Conservation (phyloP, 2,888 invertebrate species). For the Eledone cirrhosa region DNA sequence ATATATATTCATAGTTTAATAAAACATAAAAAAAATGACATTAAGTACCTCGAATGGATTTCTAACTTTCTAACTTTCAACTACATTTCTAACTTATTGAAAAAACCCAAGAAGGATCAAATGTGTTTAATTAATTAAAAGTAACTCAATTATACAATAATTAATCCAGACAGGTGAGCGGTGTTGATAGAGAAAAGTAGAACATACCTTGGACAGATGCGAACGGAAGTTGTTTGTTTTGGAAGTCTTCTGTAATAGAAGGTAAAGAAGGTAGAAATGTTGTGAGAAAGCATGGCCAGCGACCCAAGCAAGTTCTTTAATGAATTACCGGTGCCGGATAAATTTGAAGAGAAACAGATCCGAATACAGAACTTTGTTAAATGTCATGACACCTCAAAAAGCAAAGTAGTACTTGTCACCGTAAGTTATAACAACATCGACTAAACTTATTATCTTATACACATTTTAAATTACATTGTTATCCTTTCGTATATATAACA, state of each 20-base stretch:
- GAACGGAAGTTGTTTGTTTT: slow-evolving; percentile 5
- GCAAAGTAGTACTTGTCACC: slow-evolving; percentile 79
- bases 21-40: no score
- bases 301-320: slow-evolving; percentile 45
- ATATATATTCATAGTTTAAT: no score
- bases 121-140: no score
- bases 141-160: no score
- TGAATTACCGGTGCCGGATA: slow-evolving; percentile 46
- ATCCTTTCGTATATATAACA: background rate
- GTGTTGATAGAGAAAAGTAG: no score
- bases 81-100: no score
- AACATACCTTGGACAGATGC: no score
- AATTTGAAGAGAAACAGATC: slow-evolving; percentile 41
- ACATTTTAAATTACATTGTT: background rate
- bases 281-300: slow-evolving; percentile 31
- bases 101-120: no score
- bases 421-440: slow-evolving; percentile 36
- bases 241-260: background rate
- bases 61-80: no score
- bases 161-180: no score
- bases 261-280: background rate
- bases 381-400: slow-evolving; percentile 64
- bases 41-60: no score
- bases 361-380: slow-evolving; percentile 41
- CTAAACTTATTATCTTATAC: background rate